Conservation (phyloP, 2,113 vertebrate genomes). For the Alouatta palliata region DNA sequence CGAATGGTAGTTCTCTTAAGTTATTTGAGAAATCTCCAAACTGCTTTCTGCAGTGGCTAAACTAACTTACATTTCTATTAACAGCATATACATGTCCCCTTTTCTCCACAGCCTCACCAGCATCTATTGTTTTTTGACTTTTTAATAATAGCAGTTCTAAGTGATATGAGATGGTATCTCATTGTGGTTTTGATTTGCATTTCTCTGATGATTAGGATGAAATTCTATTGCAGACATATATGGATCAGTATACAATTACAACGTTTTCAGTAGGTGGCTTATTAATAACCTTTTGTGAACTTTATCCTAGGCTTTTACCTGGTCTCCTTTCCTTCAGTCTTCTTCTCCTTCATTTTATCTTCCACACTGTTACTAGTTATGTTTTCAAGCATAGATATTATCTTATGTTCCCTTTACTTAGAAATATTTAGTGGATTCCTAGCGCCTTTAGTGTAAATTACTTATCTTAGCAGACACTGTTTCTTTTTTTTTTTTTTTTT, state of each 20-base stretch:
- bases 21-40: no score
- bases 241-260: not conserved
- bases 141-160: no score
- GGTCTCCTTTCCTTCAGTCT: not conserved
- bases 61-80: no score
- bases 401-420: not conserved
- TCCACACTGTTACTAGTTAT: not conserved
- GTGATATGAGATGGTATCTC: no score
- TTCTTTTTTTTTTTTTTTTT: not conserved
- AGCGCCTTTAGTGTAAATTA: not conserved
- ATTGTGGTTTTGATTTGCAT: no score
- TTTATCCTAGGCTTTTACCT: slow-evolving; percentile 33
- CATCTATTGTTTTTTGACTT: no score
- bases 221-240: not conserved
- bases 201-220: not conserved
- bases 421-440: not conserved
- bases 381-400: slow-evolving; percentile 36
- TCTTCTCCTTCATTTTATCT: slow-evolving; percentile 27
- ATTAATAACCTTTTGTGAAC: not conserved
- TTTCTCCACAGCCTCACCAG: no score
- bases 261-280: not conserved
- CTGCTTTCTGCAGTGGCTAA: no score
- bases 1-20: no score
- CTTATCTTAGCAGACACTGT: not conserved
- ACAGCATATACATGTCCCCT: no score